Percentiles rank a stretch among this genome's conserved stretches.
These are phyloP conservation scores for Halyomorpha halys DNA, from an alignment of 1,140 invertebrate species.

Conservation along the genomic window DNA sequence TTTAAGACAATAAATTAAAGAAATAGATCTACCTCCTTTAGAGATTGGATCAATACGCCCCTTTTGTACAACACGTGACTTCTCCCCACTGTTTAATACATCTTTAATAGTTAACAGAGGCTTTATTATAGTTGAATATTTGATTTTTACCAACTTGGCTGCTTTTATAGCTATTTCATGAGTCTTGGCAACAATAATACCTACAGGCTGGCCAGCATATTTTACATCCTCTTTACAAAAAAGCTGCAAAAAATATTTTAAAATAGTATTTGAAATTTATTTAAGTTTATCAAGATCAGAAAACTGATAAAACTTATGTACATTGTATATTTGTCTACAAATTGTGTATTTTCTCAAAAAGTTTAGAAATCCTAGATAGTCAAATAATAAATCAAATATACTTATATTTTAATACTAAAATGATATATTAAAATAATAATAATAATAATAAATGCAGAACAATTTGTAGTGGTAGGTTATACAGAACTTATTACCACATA, in stretches of 20 bases:
- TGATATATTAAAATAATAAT: too few relatives aligned
- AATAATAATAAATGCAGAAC: too few relatives aligned
- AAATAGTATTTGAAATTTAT: too few relatives aligned
- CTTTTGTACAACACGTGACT: conserved; percentile 31
- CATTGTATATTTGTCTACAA: too few relatives aligned
- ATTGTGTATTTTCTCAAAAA: too few relatives aligned
- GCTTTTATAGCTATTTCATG: conserved; percentile 49
- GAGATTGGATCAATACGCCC: conserved; percentile 16
- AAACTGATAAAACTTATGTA: too few relatives aligned
- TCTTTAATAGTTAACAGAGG: conserved; percentile 52
- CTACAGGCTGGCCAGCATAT: conserved; percentile 62
- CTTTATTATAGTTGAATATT: conserved; percentile 43
- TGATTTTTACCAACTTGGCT: conserved; percentile 52
- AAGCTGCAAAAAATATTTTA: conserved; percentile 33
- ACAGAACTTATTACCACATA: too few relatives aligned
- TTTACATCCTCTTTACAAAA: conserved; percentile 43
- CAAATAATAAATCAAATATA: too few relatives aligned
- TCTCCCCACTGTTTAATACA: conserved; percentile 41
- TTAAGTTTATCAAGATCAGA: too few relatives aligned
- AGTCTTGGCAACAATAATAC: conserved; percentile 53
- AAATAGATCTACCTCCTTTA: conserved; percentile 24
- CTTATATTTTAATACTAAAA: too few relatives aligned
- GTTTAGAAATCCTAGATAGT: too few relatives aligned
- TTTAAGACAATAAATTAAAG: background rate
- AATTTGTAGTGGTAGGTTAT: too few relatives aligned